These are phyloP conservation scores for Pseudotriccus pelzelni DNA, from an alignment of 2,797 vertebrate species.

Conservation along the genomic window DNA sequence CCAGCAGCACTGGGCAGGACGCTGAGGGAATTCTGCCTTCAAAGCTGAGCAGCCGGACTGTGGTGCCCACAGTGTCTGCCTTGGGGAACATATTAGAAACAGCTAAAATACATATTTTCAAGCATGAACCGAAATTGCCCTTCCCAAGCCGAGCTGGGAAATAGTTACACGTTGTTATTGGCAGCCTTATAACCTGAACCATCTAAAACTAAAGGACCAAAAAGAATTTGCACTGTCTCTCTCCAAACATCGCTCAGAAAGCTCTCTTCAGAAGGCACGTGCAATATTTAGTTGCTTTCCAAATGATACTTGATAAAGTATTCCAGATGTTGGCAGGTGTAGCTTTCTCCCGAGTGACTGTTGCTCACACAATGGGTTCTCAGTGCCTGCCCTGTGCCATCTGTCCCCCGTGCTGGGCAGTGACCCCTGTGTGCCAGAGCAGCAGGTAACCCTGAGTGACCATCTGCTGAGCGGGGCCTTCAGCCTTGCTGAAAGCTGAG, in stretches of 20 bases:
- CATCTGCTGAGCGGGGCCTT: conserved; percentile 66
- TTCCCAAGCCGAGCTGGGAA: not conserved
- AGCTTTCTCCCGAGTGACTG: conserved; percentile 33
- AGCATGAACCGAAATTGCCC: not conserved
- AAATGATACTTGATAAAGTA: not conserved
- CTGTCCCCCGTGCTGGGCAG: conserved; percentile 35
- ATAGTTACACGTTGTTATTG: not conserved
- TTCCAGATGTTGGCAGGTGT: conserved; percentile 71
- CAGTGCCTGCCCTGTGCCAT: conserved; percentile 52
- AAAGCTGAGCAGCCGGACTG: fast-evolving
- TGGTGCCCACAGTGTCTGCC: fast-evolving
- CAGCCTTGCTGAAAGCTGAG: not conserved
- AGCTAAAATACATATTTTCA: not conserved
- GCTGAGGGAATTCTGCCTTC: fast-evolving
- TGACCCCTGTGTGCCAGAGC: conserved; percentile 34
- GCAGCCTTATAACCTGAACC: fast-evolving
- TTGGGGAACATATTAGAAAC: not conserved
- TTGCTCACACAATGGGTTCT: not conserved
- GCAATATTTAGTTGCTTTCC: not conserved
- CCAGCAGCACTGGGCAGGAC: not conserved
- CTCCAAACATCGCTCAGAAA: not conserved
- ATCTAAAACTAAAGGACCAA: not conserved
- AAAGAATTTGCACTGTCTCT: not conserved
- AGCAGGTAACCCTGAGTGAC: conserved; percentile 63
- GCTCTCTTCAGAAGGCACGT: not conserved